Base-by-base conservation (phyloP, 1,140 invertebrate species). In the Orchesella cincta region DNA sequence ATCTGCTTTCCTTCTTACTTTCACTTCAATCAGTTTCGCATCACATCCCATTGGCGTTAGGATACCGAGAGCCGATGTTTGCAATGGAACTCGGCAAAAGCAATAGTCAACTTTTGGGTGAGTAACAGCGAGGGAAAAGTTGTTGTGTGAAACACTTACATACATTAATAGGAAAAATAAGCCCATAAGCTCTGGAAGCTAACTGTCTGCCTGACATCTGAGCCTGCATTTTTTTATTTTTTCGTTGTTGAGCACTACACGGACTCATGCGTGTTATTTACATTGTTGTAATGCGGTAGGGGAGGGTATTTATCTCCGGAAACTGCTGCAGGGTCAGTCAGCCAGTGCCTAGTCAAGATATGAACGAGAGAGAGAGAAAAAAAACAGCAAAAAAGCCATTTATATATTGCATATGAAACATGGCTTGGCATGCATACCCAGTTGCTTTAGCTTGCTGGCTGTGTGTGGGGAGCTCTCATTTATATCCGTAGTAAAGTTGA, bases 281-380 rank as follows among this genome's bases (percentile, higher is more conserved):
- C 62, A 67, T 67, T 67, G 62, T 67, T 67, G 62, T 67, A 62
- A 62, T 67, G 62, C 23, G 23, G 62, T 31, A 31, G 62, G 62
- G 29, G 62, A 67, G 62, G 62, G 62, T 67, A 67, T 67, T 67
- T 67, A 67, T 67, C 62, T 67, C 62, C 62, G 62, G 31, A 67
- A 67, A 67, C 62, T 67, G 62, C 62, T 67, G 26, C 62, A 67
- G 62, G 62, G 62, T 67, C 62, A 67, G 28, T 67, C 62, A 67
- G 8, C 62, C 62, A 67, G 29, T 29, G 20, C 39, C 39, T 8
- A 46, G 39, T 8, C 8, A 46, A 46, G 39, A 46, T 46, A 46
- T 20, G 39, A 20, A 46, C 8, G 39, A 67, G 12, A 31, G 12
- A 8, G 23, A 31, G 62, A 31, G 23, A 67, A 67, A 67, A 31